phyloP scores from a whole-genome alignment of 2,113 vertebrate species.

The Trinectes maculatus region DNA sequence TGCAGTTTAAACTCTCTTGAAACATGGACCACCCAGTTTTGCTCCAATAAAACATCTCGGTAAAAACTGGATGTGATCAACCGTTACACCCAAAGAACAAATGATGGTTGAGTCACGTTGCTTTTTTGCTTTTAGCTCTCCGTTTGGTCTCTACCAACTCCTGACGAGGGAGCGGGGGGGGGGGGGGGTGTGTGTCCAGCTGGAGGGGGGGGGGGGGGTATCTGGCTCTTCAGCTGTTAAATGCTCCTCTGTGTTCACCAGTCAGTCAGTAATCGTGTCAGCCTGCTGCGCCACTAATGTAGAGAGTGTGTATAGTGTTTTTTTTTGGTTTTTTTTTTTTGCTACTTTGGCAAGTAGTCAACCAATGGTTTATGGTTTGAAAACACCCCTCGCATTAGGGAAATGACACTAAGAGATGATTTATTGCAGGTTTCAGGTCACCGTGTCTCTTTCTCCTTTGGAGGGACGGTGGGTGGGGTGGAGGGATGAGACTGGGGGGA shows the following conservation, averaged over 20 bases:
- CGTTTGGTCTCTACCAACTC: conserved; percentile 16
- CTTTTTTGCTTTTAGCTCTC: background rate
- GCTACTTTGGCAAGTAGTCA: background rate
- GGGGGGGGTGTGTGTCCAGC: too few species aligned
- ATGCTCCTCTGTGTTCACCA: conserved; percentile 1
- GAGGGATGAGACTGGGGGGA: conserved; percentile 50
- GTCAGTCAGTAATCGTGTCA: background rate
- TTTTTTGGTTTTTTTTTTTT: background rate
- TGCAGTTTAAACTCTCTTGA: too few species aligned
- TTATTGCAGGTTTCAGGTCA: background rate
- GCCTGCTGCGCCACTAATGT: background rate
- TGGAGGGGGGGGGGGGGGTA: too few species aligned
- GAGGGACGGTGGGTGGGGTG: conserved; percentile 22
- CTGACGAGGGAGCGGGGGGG: too few species aligned
- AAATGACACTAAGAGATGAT: background rate
- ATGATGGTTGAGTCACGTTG: background rate
- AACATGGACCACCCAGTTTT: too few species aligned
- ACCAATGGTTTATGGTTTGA: background rate
- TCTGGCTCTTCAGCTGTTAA: background rate
- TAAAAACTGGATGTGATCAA: background rate
- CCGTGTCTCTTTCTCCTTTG: background rate
- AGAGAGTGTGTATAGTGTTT: background rate
- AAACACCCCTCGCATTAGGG: background rate
- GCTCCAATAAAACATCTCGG: background rate
- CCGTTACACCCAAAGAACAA: background rate